Base-by-base conservation (phyloP, 1,140 invertebrate species). In the Mycetomoellerius zeteki region DNA sequence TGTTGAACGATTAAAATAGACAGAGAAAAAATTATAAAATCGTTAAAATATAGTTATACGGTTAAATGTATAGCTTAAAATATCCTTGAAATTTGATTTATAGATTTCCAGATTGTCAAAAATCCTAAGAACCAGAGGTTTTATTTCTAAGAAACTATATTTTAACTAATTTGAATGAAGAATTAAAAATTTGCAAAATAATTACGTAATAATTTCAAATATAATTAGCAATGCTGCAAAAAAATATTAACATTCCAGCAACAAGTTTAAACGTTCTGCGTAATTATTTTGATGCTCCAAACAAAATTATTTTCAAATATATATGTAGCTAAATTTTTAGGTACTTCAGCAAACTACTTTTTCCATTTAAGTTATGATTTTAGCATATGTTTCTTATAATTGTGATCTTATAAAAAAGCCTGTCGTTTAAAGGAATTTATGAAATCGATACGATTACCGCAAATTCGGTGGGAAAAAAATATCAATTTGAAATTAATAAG, bases 401-500 rank as follows among this genome's bases (percentile, higher is more conserved):
- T 24, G 47, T 50, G 19, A 71, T 56, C 10, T 69, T 54, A 27
- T 12, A 24, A 30, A 69, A 33, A 21, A 30, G 37, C 37, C n/a
- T 12, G 12, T 12, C 14, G 14, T 60, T 84, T 30, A 7, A 72
- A n/a, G 8, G n/a, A 43, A 1, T 4, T 33, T 81, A 43, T 16
- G 24, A 27, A 47, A 73, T 50, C 37, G 14, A 12, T 7, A n/a
- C 19, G 33, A 12, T 58, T 43, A 16, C 8, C 24, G 33, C n/a
- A 21, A 19, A 54, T 30, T 71, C 33, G 21, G 12, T 10, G 43
- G 12, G 27, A 21, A 27, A 58, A 58, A 30, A 82, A 43, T 72
- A 6, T 27, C 78, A 33, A 71, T 56, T 37, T 6, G 19, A 72
- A 82, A 47, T 73, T 73, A 47, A 72, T 72, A 72, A 73, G 62